Evolutionary conservation across 2,888 invertebrate genomes (phyloP).

Genomic region (Chalcis sispes): DNA sequence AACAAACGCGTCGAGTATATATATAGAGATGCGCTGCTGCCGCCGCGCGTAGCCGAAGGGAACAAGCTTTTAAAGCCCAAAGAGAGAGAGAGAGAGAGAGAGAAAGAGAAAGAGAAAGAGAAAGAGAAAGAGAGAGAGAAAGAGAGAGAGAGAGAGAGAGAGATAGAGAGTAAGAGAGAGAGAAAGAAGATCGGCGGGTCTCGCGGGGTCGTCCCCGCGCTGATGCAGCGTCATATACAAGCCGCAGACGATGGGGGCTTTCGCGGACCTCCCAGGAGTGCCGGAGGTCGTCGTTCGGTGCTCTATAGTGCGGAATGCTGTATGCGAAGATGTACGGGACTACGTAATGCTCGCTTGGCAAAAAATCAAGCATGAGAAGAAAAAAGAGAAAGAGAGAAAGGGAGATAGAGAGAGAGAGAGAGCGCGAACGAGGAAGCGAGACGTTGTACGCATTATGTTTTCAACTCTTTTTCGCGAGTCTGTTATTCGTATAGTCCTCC

Average conservation of each 20-base stretch:
- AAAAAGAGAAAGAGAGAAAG: slow-evolving; percentile 8
- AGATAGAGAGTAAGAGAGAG: neutral
- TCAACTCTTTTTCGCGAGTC: neutral
- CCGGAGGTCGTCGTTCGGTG: slow-evolving; percentile 59
- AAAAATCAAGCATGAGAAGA: neutral
- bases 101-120: neutral
- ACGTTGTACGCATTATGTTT: slow-evolving; percentile 31
- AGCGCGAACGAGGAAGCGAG: slow-evolving; percentile 41
- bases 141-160: neutral
- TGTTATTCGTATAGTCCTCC: too few species aligned
- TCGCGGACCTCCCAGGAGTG: slow-evolving; percentile 54
- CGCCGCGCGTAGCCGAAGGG: neutral
- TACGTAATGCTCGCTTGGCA: slow-evolving; percentile 2
- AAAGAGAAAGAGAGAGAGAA: neutral
- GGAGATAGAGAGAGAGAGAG: slow-evolving; percentile 53
- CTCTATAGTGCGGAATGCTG: slow-evolving; percentile 62
- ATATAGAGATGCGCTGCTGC: neutral
- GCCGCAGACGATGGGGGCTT: too few species aligned
- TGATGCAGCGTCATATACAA: too few species aligned
- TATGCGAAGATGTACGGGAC: slow-evolving; percentile 53
- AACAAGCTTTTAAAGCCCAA: slow-evolving; percentile 20
- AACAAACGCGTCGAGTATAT: slow-evolving; percentile 1
- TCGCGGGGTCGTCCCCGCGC: slow-evolving; percentile 4
- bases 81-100: neutral
- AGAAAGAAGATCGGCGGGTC: neutral